A percentile compares a stretch with the other conserved stretches of the same genome.
Conservation (phyloP, 1,140 invertebrate species). For the Lanistes nyassanus region DNA sequence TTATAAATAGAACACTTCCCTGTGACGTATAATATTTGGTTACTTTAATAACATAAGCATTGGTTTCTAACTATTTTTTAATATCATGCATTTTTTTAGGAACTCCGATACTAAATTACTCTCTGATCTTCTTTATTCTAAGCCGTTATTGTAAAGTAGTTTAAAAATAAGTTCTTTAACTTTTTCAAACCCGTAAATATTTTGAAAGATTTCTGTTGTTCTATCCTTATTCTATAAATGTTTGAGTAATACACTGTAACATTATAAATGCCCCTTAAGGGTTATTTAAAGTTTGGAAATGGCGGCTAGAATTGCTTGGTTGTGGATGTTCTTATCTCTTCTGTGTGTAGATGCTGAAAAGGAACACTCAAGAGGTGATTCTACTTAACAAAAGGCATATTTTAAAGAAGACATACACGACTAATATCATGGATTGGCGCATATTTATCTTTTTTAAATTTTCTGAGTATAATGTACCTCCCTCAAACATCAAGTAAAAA, state of each 20-base stretch:
- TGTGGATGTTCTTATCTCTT: constrained; percentile 13
- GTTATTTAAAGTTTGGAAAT: constrained; percentile 21
- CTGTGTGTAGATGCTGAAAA: constrained; percentile 28
- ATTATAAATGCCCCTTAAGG: neutral
- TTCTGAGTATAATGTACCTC: neutral
- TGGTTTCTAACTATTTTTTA: neutral
- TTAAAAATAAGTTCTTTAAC: neutral
- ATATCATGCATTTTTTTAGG: too few species aligned
- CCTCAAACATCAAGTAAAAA: neutral
- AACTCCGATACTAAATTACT: neutral
- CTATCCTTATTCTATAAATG: neutral
- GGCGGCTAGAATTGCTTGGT: constrained; percentile 13
- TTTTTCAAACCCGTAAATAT: neutral
- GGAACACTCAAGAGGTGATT: constrained; percentile 39
- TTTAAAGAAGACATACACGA: neutral
- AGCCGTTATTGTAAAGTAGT: neutral
- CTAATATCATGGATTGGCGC: neutral
- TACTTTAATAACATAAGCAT: neutral
- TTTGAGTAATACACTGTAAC: neutral
- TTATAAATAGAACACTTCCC: neutral
- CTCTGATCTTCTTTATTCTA: neutral
- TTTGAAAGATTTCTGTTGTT: neutral
- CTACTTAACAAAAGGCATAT: neutral
- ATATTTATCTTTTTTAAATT: neutral
- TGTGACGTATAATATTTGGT: constrained; percentile 2